Base-by-base conservation (phyloP, 2,888 invertebrate species). In the Lagria hirta region DNA sequence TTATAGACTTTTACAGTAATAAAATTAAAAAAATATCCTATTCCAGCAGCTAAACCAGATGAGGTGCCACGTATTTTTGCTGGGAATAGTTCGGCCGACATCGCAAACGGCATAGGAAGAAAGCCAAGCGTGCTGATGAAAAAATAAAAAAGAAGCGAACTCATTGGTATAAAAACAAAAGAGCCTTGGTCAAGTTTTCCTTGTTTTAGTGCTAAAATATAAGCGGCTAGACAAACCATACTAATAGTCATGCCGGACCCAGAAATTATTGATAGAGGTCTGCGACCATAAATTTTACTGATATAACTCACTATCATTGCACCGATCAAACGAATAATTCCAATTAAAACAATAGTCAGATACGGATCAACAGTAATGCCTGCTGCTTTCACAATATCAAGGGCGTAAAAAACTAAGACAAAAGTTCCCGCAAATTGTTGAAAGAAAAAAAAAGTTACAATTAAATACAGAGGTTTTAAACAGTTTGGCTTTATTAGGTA, bases 391-490 rank as follows among this genome's bases (percentile, higher is more conserved):
- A 73, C 73, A 0, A 80, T 73, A 48, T 75, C 70, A 0, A 79
- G 74, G 5, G 79, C 78, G 53, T 80, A 80, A 49, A 77, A 78
- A 4, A 80, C 72, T 1, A 79, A 66, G 0, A 76, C 74, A 48
- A 78, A 79, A 2, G 74, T 70, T 0, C 80, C 80, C 3, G 77
- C 72, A 48, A 78, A 75, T 58, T 80, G 80, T 58, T 80, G 79
- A 55, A 80, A 79, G 49, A 79, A 73, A 59, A 79, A 79, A 55
- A 70, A 78, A 0, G 58, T 46, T 2, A 73, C 51, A 55, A 79
- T 72, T 6, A 79, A 68, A 4, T 62, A 24, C 34, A 78, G 73
- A 0, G 79, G 79, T 35, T 73, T 68, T 24, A 72, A 59, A 1
- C 74, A 73, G 30, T 69, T 69, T 0, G 73, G 70, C 36, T 68